Conservation (phyloP, 2,113 vertebrate genomes). For the Pangasianodon hypophthalmus region DNA sequence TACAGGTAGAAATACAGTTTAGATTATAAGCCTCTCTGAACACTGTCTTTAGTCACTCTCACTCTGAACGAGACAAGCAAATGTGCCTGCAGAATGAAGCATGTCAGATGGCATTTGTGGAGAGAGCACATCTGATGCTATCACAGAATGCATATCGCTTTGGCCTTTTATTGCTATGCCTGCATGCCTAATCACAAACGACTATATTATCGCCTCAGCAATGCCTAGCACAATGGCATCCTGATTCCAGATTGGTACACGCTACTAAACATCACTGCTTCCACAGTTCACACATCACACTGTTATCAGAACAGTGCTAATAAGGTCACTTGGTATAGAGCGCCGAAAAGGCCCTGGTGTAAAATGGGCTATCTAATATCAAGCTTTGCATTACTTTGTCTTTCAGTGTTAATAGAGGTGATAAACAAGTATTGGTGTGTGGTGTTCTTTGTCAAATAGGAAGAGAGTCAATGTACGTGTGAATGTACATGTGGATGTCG, state of each 20-base stretch:
- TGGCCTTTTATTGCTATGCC: slow-evolving; percentile 46
- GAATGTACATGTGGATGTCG: not conserved
- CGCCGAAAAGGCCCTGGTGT: slow-evolving; percentile 12
- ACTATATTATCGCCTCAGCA: slow-evolving; percentile 36
- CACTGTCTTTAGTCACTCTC: not conserved
- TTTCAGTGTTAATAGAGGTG: slow-evolving; percentile 11
- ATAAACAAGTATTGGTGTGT: slow-evolving; percentile 8
- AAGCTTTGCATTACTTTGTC: not conserved
- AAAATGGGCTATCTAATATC: slow-evolving; percentile 14
- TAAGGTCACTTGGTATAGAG: slow-evolving; percentile 44
- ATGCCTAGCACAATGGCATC: slow-evolving; percentile 38
- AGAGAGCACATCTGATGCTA: slow-evolving; percentile 50
- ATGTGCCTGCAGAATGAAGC: slow-evolving; percentile 35
- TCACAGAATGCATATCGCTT: slow-evolving; percentile 39
- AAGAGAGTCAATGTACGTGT: not conserved
- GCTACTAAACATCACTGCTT: slow-evolving; percentile 38
- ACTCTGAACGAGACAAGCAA: slow-evolving; percentile 17
- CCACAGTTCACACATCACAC: slow-evolving; percentile 24
- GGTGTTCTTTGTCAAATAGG: slow-evolving; percentile 22
- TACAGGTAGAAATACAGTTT: not conserved
- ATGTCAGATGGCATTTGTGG: slow-evolving; percentile 52
- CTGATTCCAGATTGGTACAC: slow-evolving; percentile 23
- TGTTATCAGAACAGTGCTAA: slow-evolving; percentile 43
- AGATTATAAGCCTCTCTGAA: not conserved
- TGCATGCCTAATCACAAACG: slow-evolving; percentile 29